These are phyloP conservation scores for Scophthalmus maximus DNA, from an alignment of 2,113 vertebrate genomes.

Conservation along the genomic window DNA sequence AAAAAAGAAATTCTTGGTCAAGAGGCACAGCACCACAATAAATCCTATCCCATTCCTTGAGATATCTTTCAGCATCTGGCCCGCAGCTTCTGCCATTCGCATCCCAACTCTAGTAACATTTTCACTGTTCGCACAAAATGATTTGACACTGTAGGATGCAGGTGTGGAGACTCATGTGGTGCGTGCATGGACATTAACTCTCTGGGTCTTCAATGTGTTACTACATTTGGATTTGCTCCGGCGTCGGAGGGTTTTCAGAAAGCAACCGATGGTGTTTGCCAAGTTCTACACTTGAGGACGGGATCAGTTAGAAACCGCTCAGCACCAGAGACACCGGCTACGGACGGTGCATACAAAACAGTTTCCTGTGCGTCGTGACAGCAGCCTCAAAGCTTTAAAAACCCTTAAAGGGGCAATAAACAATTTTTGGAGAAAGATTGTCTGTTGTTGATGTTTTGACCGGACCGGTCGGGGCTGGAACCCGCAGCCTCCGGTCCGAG, in stretches of 20 bases:
- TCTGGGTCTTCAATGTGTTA: background rate
- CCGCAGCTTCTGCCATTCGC: constrained; percentile 32
- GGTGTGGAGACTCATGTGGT: constrained; percentile 12
- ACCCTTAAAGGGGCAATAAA: no score
- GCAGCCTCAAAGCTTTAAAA: background rate
- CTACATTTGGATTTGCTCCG: background rate
- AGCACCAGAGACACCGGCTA: background rate
- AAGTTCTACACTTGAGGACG: background rate
- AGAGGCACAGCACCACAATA: constrained; percentile 23
- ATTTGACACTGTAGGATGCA: constrained; percentile 44
- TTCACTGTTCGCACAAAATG: constrained; percentile 58
- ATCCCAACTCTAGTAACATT: background rate
- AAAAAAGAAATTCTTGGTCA: constrained; percentile 25
- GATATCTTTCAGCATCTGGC: constrained; percentile 38
- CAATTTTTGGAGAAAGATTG: no score
- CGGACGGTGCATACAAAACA: background rate
- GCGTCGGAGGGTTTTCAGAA: background rate
- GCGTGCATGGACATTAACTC: constrained; percentile 13
- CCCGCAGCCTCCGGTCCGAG: no score
- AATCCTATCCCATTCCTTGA: constrained; percentile 22
- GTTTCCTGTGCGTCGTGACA: background rate
- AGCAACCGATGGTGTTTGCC: background rate
- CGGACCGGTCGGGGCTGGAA: no score
- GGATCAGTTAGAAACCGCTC: background rate
- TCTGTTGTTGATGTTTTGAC: no score